Percentiles rank a stretch among this genome's conserved stretches.
These are phyloP conservation scores for Atlantisia rogersi DNA, from an alignment of 2,113 vertebrate species.

Conservation along the genomic window DNA sequence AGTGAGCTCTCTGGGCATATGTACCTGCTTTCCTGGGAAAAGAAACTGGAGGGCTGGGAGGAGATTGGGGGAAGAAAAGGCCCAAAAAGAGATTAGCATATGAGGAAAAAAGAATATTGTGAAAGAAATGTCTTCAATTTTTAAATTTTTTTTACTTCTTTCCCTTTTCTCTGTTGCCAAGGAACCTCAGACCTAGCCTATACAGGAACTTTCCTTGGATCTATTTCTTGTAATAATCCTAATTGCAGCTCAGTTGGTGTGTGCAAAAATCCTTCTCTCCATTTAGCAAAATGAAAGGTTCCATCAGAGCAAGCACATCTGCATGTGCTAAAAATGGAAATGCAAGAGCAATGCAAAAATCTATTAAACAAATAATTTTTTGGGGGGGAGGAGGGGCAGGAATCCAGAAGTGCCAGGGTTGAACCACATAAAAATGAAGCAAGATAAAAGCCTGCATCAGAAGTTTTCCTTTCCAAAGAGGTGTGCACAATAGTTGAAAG, in stretches of 20 bases:
- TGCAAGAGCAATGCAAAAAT: slow-evolving; percentile 45
- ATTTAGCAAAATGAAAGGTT: slow-evolving; percentile 59
- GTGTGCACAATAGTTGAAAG: slow-evolving; percentile 63
- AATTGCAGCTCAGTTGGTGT: slow-evolving; percentile 57
- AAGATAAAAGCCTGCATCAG: slow-evolving; percentile 48
- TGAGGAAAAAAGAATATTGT: slow-evolving; percentile 14
- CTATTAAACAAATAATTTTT: slow-evolving; percentile 59
- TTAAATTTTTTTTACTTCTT: background rate
- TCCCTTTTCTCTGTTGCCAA: background rate
- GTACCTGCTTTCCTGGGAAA: slow-evolving; percentile 1
- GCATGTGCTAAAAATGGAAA: slow-evolving; percentile 56
- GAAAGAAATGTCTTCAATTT: slow-evolving; percentile 19
- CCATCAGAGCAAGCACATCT: slow-evolving; percentile 43
- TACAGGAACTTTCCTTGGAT: slow-evolving; percentile 37
- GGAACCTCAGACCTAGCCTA: slow-evolving; percentile 22
- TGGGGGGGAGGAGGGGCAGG: background rate
- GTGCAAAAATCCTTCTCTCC: slow-evolving; percentile 28
- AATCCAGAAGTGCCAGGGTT: slow-evolving; percentile 43
- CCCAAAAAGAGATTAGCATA: background rate
- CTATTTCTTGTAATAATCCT: slow-evolving; percentile 46
- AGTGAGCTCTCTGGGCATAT: slow-evolving; percentile 11
- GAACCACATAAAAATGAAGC: slow-evolving; percentile 34
- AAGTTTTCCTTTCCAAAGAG: slow-evolving; percentile 67
- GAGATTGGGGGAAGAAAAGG: background rate
- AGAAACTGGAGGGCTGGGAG: background rate